Base-by-base conservation (phyloP, 2,888 invertebrate genomes). In the Synanthedon tipuliformis region DNA sequence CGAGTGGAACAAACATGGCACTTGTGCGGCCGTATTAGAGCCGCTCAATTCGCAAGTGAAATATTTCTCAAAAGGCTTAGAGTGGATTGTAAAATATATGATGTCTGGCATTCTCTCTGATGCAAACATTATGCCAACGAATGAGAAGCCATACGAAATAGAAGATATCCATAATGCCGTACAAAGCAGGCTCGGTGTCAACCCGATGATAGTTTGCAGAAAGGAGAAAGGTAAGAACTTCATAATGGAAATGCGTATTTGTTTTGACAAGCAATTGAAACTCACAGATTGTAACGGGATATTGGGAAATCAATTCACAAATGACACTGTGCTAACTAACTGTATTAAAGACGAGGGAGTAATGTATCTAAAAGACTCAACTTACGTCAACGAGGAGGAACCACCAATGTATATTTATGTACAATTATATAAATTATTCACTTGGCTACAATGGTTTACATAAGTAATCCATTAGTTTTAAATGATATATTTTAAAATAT, bases 1-100 rank as follows among this genome's bases (percentile, higher is more conserved):
- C 66, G 95, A 95, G 73, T 95, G 95, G 95, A 72, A 82, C 0
- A 95, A 95, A 65, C 95, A 95, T 70, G 95, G 95, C 2, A 94
- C 94, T 0, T 95, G 95, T 68, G 93, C 94, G 2, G 86, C 89
- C 0, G 60, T 74, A 4, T 58, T 93, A 3, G 81, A 89, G 0
- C 62, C 75, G 3, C 68, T 94, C 0, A 82, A 89, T 59, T 88
- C 88, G 15, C 92, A 94, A 64, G 63, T 85, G 0, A 92, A 92
- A 64, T 95, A 93, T 71, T 95, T 95, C 65, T 70, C 76, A 0
- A 83, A 89, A 58, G 94, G 92, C 0, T 66, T 94, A 3, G 66
- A 80, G 1, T 90, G 92, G 88, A 81, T 90, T 3, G 73, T 89
- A 41, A 68, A 86, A 49, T 94, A 89, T 66, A 88, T 91, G 48